Percentiles rank a stretch among this genome's conserved stretches.
Conservation (phyloP, 1,140 invertebrate genomes). For the Samia ricini region DNA sequence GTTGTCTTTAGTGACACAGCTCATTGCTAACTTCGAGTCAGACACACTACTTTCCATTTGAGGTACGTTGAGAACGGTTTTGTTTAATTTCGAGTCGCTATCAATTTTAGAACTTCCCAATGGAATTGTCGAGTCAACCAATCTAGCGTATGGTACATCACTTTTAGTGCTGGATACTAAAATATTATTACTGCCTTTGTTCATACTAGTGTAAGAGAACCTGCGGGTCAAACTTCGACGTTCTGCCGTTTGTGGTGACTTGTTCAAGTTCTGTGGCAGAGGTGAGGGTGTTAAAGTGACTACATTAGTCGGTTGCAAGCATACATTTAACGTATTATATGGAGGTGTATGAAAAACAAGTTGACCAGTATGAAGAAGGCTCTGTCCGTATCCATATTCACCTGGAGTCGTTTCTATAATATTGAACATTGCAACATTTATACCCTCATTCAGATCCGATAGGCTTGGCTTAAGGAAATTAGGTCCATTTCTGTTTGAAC, state of each 20-base stretch:
- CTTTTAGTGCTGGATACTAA: slow-evolving; percentile 70
- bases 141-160: slow-evolving; percentile 88
- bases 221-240: slow-evolving; percentile 78
- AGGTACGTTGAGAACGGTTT: slow-evolving; percentile 75
- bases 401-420: slow-evolving; percentile 75
- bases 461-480: slow-evolving; percentile 92
- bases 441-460: slow-evolving; percentile 88
- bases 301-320: slow-evolving; percentile 82
- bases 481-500: slow-evolving; percentile 90
- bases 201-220: slow-evolving; percentile 81
- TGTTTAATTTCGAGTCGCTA: slow-evolving; percentile 87
- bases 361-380: slow-evolving; percentile 91
- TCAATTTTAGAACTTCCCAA: slow-evolving; percentile 82
- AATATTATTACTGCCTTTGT: slow-evolving; percentile 67
- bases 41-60: slow-evolving; percentile 86
- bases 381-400: slow-evolving; percentile 93
- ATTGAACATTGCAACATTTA: slow-evolving; percentile 85
- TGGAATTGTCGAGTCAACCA: slow-evolving; percentile 80
- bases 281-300: slow-evolving; percentile 67
- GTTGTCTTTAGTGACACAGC: slow-evolving; percentile 61
- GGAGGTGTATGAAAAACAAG: slow-evolving; percentile 95
- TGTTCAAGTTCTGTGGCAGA: slow-evolving; percentile 57
- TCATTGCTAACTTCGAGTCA: slow-evolving; percentile 86
- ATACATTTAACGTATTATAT: slow-evolving; percentile 88
- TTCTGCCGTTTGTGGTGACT: slow-evolving; percentile 67